Evolutionary conservation across 1,140 invertebrate species (phyloP).

Genomic region (Diachasmimorpha longicaudata): DNA sequence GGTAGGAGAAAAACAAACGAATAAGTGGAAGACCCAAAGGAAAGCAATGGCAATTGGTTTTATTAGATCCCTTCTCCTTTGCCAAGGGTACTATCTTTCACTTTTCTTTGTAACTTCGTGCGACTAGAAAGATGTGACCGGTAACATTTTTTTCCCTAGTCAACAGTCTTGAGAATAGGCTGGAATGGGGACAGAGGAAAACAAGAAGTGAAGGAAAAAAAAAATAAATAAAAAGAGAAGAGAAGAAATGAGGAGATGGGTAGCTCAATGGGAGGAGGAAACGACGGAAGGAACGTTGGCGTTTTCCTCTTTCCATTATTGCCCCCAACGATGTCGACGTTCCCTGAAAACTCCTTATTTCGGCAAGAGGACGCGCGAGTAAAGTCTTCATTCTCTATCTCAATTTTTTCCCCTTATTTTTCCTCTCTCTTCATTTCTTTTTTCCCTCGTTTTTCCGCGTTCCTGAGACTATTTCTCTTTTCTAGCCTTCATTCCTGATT

Average conservation of each 20-base stretch:
- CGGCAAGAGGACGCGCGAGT: not conserved
- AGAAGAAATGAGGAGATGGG: not conserved
- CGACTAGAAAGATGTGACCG: slow-evolving; percentile 3
- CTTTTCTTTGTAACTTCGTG: slow-evolving; percentile 36
- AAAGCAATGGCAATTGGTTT: slow-evolving; percentile 53
- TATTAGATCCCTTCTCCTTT: slow-evolving; percentile 44
- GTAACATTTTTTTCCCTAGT: slow-evolving; percentile 12
- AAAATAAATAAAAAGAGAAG: not conserved
- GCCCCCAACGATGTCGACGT: slow-evolving; percentile 15
- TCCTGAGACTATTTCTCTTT: slow-evolving; percentile 5
- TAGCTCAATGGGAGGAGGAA: slow-evolving; percentile 6
- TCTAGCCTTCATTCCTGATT: slow-evolving; percentile 17
- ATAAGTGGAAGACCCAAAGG: slow-evolving; percentile 31
- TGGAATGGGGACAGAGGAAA: not conserved
- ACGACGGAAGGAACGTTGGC: slow-evolving; percentile 18
- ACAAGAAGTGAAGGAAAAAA: not conserved
- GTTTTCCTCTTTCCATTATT: slow-evolving; percentile 30
- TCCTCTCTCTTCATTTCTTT: not conserved
- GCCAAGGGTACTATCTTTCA: slow-evolving; percentile 36
- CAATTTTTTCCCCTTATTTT: not conserved
- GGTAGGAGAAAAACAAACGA: not conserved
- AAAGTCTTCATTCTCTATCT: slow-evolving; percentile 8
- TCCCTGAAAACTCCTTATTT: slow-evolving; percentile 23
- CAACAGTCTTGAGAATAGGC: not conserved
- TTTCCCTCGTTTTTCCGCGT: not conserved